phyloP scores from a whole-genome alignment of 1,140 invertebrate species.

The Chymomyza costata region DNA sequence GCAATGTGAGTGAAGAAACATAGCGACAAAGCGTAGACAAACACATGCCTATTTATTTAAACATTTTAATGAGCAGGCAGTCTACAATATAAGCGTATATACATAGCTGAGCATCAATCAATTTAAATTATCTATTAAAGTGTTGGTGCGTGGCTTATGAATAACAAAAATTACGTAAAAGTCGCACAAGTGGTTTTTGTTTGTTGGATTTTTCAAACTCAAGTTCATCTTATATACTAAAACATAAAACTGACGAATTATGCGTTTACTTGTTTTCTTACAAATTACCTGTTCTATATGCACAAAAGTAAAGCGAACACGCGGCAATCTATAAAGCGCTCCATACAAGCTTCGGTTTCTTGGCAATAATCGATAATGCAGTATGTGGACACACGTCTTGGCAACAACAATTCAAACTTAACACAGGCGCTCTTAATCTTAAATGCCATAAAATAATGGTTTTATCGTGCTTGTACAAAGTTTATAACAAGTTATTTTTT shows the following conservation, averaged over 20 bases:
- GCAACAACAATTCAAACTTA: constrained; percentile 21
- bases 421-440: constrained; percentile 33
- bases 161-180: constrained; percentile 36
- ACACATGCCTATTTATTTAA: constrained; percentile 40
- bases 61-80: constrained; percentile 43
- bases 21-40: neutral
- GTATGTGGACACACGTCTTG: constrained; percentile 20
- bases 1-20: constrained; percentile 35
- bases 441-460: constrained; percentile 10
- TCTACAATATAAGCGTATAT: constrained; percentile 12
- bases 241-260: too few species aligned
- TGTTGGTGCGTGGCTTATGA: constrained; percentile 14
- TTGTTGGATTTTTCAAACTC: constrained; percentile 7
- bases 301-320: neutral
- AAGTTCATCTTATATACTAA: too few species aligned
- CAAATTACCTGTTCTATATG: constrained; percentile 25
- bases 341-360: constrained; percentile 15
- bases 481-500: constrained; percentile 6
- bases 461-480: constrained; percentile 20
- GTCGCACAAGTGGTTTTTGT: constrained; percentile 22
- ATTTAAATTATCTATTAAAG: constrained; percentile 40
- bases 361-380: constrained; percentile 59
- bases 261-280: constrained; percentile 1
- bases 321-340: constrained; percentile 8
- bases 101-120: constrained; percentile 30